Evolutionary conservation across 2,888 invertebrate genomes (phyloP), one percentile per base, ranked within the genome.

Genomic region (Cistogaster globosa): DNA sequence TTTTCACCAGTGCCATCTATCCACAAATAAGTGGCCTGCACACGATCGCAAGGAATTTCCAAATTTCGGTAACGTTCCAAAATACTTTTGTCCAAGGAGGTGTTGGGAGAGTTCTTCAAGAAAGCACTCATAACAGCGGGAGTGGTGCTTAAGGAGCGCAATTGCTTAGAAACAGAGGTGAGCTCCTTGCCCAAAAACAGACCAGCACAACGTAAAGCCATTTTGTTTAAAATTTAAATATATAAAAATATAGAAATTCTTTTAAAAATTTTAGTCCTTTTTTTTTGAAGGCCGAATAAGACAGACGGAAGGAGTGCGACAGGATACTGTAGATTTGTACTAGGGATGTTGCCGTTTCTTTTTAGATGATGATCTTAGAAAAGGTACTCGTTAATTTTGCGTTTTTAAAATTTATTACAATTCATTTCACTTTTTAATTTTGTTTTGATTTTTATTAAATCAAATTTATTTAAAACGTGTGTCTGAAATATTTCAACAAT

Each of bases 1-100:
- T 95, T 93, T 88, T 96, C 95, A 1, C 96, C 96, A 1, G 94
- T 94, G 3, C 96, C 96, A 88, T 97, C 96, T 81, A 97, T 94
- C 96, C 96, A 97, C 7, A 96, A 93, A 89, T 96, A 97, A 74
- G 94, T 94, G 51, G 94, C 95, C 79, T 95, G 94, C 2, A 95
- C 91, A n/a, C 93, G 92, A 65, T 90, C 88, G 42, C 96, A 96
- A 79, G 90, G 89, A 7, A 88, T 81, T 26, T 89, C 84, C 38
- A 98, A 93, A 87, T 95, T 94, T 91, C 96, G 93, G 92, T 96
- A 98, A 80, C 95, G 94, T 79, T 93, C 93, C 85, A 96, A 91
- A 62, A 97, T 93, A 9, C 94, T 94, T 92, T 97, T 97, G 88
- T 96, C 95, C 76, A 97, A 92, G 80, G 95, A 95, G 87, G 96